phyloP scores from a whole-genome alignment of 2,797 vertebrate species.

The Heterohyrax brucei region DNA sequence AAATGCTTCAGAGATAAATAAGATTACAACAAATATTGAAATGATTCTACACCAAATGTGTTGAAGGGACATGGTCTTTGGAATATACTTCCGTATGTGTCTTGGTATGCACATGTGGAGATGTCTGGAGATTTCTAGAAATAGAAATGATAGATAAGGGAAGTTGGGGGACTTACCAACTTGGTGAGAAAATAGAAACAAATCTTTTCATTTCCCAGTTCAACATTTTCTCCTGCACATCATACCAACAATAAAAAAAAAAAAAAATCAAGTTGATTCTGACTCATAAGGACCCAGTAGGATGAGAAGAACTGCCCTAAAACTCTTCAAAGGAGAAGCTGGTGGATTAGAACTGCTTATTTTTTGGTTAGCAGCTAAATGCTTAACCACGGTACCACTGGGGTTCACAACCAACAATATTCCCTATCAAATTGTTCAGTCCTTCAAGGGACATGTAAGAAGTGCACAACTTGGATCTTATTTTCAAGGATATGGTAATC shows the following conservation, averaged over 20 bases:
- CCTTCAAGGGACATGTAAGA: neutral
- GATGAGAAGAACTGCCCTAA: no score
- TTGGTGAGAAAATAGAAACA: neutral
- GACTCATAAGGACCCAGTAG: no score
- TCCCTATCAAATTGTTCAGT: neutral
- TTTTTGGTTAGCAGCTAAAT: no score
- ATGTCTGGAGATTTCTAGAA: conserved; percentile 7
- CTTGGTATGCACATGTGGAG: neutral
- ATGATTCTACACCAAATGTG: no score
- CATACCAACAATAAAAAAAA: neutral
- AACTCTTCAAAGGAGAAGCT: no score
- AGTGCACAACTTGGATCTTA: neutral
- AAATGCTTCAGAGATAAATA: neutral
- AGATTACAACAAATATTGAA: neutral
- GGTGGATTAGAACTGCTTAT: no score
- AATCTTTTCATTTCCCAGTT: neutral
- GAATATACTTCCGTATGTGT: neutral
- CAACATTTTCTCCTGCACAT: neutral
- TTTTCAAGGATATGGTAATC: neutral
- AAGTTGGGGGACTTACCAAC: neutral
- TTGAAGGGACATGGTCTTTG: neutral
- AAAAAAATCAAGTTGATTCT: no score
- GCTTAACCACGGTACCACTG: no score
- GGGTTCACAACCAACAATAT: neutral
- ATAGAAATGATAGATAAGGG: neutral